Percentiles rank a stretch among this genome's conserved stretches.
These are phyloP conservation scores for Cuniculus paca DNA, from an alignment of 2,797 vertebrate genomes.

Conservation along the genomic window DNA sequence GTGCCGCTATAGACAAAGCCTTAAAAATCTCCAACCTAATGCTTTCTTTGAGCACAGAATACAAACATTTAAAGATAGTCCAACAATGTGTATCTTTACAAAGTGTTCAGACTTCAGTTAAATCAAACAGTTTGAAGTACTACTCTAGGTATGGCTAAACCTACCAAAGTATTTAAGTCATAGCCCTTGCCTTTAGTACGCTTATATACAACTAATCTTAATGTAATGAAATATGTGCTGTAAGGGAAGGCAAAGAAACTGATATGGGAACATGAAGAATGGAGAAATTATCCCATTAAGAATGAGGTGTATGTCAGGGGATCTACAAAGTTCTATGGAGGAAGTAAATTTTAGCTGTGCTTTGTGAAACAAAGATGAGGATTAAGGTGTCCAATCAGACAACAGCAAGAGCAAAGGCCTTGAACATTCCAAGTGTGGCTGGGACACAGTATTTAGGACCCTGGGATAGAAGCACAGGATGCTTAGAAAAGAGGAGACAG, in stretches of 20 bases:
- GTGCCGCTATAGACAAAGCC: background rate
- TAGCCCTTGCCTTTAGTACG: background rate
- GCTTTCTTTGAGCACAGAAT: constrained; percentile 70
- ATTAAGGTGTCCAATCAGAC: background rate
- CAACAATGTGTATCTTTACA: background rate
- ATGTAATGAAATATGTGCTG: background rate
- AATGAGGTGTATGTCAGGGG: accelerated
- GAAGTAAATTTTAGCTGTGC: background rate
- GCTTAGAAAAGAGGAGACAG: background rate
- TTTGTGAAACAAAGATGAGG: background rate
- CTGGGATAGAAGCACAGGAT: background rate
- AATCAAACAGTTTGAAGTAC: background rate
- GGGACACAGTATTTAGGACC: background rate
- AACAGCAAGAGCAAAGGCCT: background rate
- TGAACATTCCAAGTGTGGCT: background rate
- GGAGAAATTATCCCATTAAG: background rate
- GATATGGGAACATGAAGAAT: background rate
- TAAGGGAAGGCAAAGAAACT: background rate
- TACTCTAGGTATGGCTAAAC: background rate
- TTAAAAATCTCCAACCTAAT: constrained; percentile 45
- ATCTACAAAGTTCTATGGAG: background rate
- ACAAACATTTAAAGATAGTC: constrained; percentile 75
- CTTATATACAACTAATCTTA: background rate
- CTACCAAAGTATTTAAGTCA: background rate
- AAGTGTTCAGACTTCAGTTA: background rate